Evolutionary conservation across 2,888 invertebrate species (phyloP).

Genomic region (Macaria notata): DNA sequence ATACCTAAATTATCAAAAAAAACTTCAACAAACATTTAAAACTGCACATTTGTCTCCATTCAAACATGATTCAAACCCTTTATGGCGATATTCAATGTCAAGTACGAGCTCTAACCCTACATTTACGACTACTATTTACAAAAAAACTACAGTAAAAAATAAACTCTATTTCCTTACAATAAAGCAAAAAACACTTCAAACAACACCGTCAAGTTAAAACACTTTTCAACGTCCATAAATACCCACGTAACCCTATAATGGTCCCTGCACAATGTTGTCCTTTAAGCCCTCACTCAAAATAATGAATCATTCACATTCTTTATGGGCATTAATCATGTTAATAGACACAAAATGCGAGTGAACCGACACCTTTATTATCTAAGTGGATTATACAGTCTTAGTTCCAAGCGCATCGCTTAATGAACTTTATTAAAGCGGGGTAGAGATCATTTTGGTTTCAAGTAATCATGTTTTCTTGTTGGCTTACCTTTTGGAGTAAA

Average conservation of each 20-base stretch:
- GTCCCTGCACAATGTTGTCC: constrained; percentile 11
- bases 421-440: constrained; percentile 11
- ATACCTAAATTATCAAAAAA: too few relatives aligned
- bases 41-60: constrained; percentile 5
- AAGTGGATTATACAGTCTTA: constrained; percentile 31
- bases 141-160: too few relatives aligned
- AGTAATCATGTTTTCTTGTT: constrained; percentile 4
- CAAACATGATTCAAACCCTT: constrained; percentile 2
- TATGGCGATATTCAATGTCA: constrained; percentile 15
- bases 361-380: constrained; percentile 30
- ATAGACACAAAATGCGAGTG: constrained; percentile 31
- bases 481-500: constrained; percentile 40
- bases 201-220: constrained; percentile 1
- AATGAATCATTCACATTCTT: constrained; percentile 39
- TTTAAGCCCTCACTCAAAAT: constrained; percentile 35
- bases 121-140: too few relatives aligned
- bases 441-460: constrained; percentile 14
- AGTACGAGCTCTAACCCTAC: neutral
- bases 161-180: too few relatives aligned
- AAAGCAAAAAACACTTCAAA: too few relatives aligned
- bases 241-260: constrained; percentile 14
- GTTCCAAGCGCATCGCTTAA: constrained; percentile 22
- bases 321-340: constrained; percentile 28
- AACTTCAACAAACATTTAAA: constrained; percentile 1
- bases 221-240: constrained; percentile 15